Conservation (phyloP, 2,888 invertebrate species). For the Megaustenia siamemsis region DNA sequence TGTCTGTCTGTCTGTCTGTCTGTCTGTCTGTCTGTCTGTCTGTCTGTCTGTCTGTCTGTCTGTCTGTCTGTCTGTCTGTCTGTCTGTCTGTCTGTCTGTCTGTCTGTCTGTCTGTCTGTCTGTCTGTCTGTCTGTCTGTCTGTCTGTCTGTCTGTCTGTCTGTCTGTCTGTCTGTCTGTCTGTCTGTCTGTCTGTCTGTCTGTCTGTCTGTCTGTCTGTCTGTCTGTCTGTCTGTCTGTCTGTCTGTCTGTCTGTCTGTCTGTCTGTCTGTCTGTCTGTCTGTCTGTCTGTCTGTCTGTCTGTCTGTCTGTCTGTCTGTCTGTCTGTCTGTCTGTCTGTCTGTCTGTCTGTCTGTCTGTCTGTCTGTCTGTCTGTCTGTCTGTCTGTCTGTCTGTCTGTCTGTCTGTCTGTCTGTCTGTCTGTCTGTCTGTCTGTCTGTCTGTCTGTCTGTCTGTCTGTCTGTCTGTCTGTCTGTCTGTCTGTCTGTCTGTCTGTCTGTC, state of each 20-base stretch:
- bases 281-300: conserved; percentile 12
- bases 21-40: conserved; percentile 20
- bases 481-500: not conserved
- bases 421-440: not conserved
- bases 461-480: not conserved
- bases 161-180: conserved; percentile 30
- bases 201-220: conserved; percentile 21
- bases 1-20: conserved; percentile 16
- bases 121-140: conserved; percentile 25
- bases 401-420: not conserved
- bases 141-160: conserved; percentile 28
- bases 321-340: conserved; percentile 15
- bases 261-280: conserved; percentile 26
- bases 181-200: conserved; percentile 2
- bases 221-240: conserved; percentile 25
- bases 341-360: conserved; percentile 13
- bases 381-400: not conserved
- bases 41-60: conserved; percentile 39
- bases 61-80: conserved; percentile 30
- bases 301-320: conserved; percentile 13
- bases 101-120: conserved; percentile 21
- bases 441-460: not conserved
- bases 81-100: conserved; percentile 2
- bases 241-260: conserved; percentile 37
- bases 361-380: conserved; percentile 14